Evolutionary conservation across 2,113 vertebrate genomes (phyloP), one percentile per base, ranked within the genome.

Genomic region (Penelope pileata): DNA sequence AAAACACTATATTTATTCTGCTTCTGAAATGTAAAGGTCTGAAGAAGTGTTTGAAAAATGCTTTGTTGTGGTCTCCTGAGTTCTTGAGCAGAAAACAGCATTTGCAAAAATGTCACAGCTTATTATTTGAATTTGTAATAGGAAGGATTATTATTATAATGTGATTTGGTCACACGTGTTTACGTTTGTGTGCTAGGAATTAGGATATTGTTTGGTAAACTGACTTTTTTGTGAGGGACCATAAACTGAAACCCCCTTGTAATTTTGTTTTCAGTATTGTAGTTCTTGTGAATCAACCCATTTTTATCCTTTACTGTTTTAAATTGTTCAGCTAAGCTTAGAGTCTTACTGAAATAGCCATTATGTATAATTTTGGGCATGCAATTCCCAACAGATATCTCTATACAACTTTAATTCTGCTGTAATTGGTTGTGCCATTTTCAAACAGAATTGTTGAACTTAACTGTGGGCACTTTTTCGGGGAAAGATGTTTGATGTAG

Each of bases 1-100:
- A 38, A 7, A 3, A 3, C 1, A 10, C 36, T 69, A 0, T 0
- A 0, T 7, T 6, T 63, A 4, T 51, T 75, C 38, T 47, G 14
- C 66, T 69, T 68, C 30, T 64, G 63, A 23, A 69, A n/a, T 7
- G 7, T 10, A 3, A 32, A 32, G 15, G 3, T 69, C 36, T 83
- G 68, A 45, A 67, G 68, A 45, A 30, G 27, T 32, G 14, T 78
- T 67, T 3, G 1, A 73, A 40, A 58, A 87, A 1, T 34, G 14
- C 0, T 78, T 67, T 5, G 6, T 45, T 54, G 29, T 26, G 30
- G 4, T 14, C 11, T 32, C 29, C 34, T 34, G 34, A 64, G 36
- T 26, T 69, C 56, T 17, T 47, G 21, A 79, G 60, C n/a, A 64
- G 67, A 64, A 34, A 69, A 32, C 5, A 12, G 14, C 53, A 30